A percentile compares a stretch with the other conserved stretches of the same genome.
phyloP scores from a whole-genome alignment of 2,113 vertebrate genomes.

The Rattus norvegicus region GRCr8 NC_086039.1:69424501-69425000 shows the following conservation, averaged over 20 bases:
- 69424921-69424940: neutral
- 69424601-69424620: neutral
- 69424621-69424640: neutral
- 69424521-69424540: neutral
- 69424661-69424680: neutral
- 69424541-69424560: neutral
- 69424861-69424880: constrained; percentile 37
- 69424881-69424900: constrained; percentile 5
- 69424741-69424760: constrained; percentile 32
- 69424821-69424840: constrained; percentile 21
- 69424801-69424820: constrained; percentile 8
- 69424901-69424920: neutral
- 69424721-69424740: constrained; percentile 50
- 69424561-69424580: neutral
- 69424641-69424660: neutral
- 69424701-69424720: neutral
- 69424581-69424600: neutral
- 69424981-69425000: neutral
- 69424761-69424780: constrained; percentile 14
- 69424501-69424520: no score
- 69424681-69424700: neutral
- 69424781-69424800: constrained; percentile 29
- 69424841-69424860: constrained; percentile 61
- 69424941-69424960: neutral
- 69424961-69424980: neutral